A percentile compares a stretch with the other conserved stretches of the same genome.
These are phyloP conservation scores for Zelleria hepariella DNA, from an alignment of 2,888 invertebrate species.

Conservation along the genomic window DNA sequence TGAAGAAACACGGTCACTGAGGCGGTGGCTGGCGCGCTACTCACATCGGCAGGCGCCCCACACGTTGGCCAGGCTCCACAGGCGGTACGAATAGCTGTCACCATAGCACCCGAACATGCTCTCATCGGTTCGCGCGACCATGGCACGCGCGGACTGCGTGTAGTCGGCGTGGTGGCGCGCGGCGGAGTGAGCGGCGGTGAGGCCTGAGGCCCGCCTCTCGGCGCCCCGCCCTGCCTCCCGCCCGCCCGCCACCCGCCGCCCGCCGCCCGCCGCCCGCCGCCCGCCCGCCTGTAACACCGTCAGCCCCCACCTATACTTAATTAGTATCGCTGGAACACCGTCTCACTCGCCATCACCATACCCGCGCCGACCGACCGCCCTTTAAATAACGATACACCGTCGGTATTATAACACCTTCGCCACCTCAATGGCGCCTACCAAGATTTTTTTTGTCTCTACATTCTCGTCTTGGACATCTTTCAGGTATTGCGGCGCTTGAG, in stretches of 20 bases:
- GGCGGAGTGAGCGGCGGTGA: constrained; percentile 56
- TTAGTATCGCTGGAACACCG: constrained; percentile 41
- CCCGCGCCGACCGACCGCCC: constrained; percentile 5
- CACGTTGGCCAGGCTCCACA: constrained; percentile 83
- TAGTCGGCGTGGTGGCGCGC: constrained; percentile 58
- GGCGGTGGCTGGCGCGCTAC: constrained; percentile 52
- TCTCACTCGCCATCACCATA: constrained; percentile 14
- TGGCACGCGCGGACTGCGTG: constrained; percentile 74
- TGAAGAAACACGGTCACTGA: background rate
- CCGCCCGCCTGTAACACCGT: constrained; percentile 14
- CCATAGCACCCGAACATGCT: constrained; percentile 82
- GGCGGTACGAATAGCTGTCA: constrained; percentile 82
- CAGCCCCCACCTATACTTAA: constrained; percentile 54
- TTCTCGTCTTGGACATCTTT: no score
- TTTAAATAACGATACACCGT: constrained; percentile 13
- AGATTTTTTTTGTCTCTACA: no score
- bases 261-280: constrained; percentile 13
- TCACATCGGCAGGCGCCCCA: constrained; percentile 83
- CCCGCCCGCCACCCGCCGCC: constrained; percentile 15
- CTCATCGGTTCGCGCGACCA: constrained; percentile 86
- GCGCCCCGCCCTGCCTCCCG: constrained; percentile 26
- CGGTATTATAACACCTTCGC: constrained; percentile 25
- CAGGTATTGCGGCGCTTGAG: no score
- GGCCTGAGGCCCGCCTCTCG: constrained; percentile 37
- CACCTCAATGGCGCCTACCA: background rate